Evolutionary conservation across 2,113 vertebrate species (phyloP), one percentile per base, ranked within the genome.

Genomic region (Melierax canorus): DNA sequence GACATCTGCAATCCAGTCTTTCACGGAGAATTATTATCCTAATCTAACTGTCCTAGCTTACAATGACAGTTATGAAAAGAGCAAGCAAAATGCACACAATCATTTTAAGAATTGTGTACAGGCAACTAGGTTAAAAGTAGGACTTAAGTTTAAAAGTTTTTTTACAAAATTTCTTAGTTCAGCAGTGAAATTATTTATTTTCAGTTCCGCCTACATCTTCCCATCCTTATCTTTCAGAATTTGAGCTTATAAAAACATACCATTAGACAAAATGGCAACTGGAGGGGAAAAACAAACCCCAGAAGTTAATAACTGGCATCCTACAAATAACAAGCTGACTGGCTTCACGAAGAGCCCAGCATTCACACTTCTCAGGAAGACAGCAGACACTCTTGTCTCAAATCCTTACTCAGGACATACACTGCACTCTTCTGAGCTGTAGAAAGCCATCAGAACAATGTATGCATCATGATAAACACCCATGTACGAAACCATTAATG

Each of bases 401-500:
- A 86, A 82, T 63, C 74, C 81, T 72, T 82, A 67, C 85, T 72
- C 67, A 74, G 75, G 51, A 48, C 66, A 82, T 74, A 88, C 36
- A 76, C 58, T 26, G 51, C 72, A 64, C 64, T 91, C 56, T 69
- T 81, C 26, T 60, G 62, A 79, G 63, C 87, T 78, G 55, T 79
- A 72, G 43, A 72, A 78, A 96, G 73, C 46, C 10, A 7, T 51
- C 79, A 75, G 77, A 89, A 91, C 75, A 89, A 94, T 19, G 63
- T 55, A 62, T 13, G 12, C 84, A 62, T 56, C 79, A 60, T 59
- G 64, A 86, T 94, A 94, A 97, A 71, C 59, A 86, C 92, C 80
- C 58, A 73, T 62, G 86, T 94, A 96, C 94, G 78, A 86, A 97
- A 91, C 85, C 94, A 96, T 92, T 97, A 97, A 76, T 29, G 48